Base-by-base conservation (phyloP, 2,113 vertebrate species). In the Ageneiosus marmoratus region DNA sequence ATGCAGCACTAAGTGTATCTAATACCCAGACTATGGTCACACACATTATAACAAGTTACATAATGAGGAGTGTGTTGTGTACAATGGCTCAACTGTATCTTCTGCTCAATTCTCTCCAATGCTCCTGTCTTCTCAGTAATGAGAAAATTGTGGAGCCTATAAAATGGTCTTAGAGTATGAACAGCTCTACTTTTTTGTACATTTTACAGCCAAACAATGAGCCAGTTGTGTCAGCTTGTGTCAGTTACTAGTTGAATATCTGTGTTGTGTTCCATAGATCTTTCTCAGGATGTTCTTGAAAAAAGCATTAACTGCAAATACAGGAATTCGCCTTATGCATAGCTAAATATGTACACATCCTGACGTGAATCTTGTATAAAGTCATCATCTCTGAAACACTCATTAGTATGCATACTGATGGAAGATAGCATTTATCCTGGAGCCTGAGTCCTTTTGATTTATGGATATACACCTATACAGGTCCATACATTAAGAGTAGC, bases 81-180 rank as follows among this genome's bases (percentile, higher is more conserved):
- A 75, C 81, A 82, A 75, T 82, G 70, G 72, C 60, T 48, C 22
- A n/a, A 13, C 29, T 82, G 56, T 75, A 75, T 75, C 20, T 10
- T 75, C 56, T 69, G 60, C 41, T 70, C 22, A 27, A 56, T 24
- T 65, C 73, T 53, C 34, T 12, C n/a, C 51, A 51, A 12, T 53
- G 10, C 62, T 20, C 34, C 44, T 29, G 50, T 27, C 60, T 67
- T 53, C 51, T 60, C 51, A 12, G 37, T 81, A 58, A 81, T 73
- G 67, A 63, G 46, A 50, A 73, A 77, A 32, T 74, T 51, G 46
- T 77, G 58, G 10, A 22, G 48, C 58, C 48, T 63, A 9, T 77
- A 41, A 76, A 83, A 67, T 46, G 60, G 34, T 56, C 32, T 55
- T 63, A 27, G 24, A 70, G 18, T 65, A 41, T 9, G 69, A 63